phyloP scores from a whole-genome alignment of 2,888 invertebrate genomes.

The Oxycera nigricornis region DNA sequence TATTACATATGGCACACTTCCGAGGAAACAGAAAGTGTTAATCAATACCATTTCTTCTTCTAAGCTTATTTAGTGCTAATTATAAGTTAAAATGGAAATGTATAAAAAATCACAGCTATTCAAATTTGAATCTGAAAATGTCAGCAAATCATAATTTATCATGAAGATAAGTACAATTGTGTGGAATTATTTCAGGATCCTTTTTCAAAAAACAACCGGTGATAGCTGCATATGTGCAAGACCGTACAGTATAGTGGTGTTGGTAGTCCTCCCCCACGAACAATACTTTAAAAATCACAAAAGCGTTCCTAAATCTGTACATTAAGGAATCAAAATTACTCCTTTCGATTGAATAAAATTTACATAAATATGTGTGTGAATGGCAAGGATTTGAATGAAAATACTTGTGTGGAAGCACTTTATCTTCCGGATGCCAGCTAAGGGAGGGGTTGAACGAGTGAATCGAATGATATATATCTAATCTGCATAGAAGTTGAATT shows the following conservation, averaged over 20 bases:
- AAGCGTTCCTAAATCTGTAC: slow-evolving; percentile 44
- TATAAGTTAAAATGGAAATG: too few species aligned
- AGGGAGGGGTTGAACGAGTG: neutral
- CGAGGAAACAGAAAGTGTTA: neutral
- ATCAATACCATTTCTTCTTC: neutral
- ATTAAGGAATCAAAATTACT: slow-evolving; percentile 46
- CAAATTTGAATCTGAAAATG: too few species aligned
- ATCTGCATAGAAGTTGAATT: neutral
- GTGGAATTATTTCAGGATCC: too few species aligned
- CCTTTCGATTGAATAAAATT: slow-evolving; percentile 45
- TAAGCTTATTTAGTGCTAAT: neutral
- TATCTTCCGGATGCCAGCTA: neutral
- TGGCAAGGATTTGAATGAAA: slow-evolving; percentile 29
- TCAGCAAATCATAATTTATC: too few species aligned
- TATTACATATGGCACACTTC: too few species aligned
- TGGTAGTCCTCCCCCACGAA: too few species aligned
- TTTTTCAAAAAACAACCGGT: too few species aligned
- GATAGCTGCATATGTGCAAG: too few species aligned
- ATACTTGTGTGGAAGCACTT: neutral
- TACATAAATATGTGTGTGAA: slow-evolving; percentile 43
- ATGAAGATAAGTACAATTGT: too few species aligned
- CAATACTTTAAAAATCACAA: slow-evolving; percentile 2
- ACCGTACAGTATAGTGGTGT: too few species aligned
- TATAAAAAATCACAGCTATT: too few species aligned
- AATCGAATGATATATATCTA: slow-evolving; percentile 21